Evolutionary conservation across 1,140 invertebrate species (phyloP).

Genomic region (Drosophila hydei): DNA sequence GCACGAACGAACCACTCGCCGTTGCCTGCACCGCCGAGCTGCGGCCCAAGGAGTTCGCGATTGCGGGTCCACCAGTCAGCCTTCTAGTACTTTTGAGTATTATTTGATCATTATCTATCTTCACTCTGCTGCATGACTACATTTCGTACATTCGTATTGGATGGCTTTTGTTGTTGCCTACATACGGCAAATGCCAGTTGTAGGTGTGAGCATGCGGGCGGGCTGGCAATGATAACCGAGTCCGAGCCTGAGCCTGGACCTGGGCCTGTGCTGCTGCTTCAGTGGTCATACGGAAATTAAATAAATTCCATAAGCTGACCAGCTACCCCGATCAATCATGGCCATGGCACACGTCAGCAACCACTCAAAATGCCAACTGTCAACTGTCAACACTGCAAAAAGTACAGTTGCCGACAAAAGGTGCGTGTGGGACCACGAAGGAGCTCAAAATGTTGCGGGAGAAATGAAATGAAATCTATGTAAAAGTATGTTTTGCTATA

Average conservation of each 20-base stretch:
- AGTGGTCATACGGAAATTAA: constrained; percentile 71
- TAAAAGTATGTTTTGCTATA: too few species aligned
- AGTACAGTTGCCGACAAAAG: constrained; percentile 50
- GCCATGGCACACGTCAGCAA: constrained; percentile 45
- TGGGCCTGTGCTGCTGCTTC: constrained; percentile 28
- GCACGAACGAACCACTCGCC: constrained; percentile 19
- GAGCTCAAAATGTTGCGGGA: not conserved
- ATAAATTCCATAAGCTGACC: constrained; percentile 63
- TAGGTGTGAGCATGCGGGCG: constrained; percentile 22
- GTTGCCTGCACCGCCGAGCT: constrained; percentile 24
- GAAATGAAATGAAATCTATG: not conserved
- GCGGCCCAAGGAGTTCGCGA: constrained; percentile 32
- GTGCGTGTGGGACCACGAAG: constrained; percentile 4
- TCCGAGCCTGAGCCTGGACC: not conserved
- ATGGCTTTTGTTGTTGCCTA: constrained; percentile 8
- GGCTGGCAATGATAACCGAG: not conserved
- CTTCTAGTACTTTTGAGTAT: constrained; percentile 15
- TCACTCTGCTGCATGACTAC: constrained; percentile 20
- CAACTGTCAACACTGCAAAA: constrained; percentile 54
- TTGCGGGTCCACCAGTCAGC: not conserved
- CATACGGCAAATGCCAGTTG: not conserved
- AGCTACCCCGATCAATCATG: constrained; percentile 39
- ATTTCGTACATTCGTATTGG: constrained; percentile 18
- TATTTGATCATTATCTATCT: constrained; percentile 56
- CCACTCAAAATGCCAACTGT: constrained; percentile 66